Evolutionary conservation across 1,140 invertebrate species (phyloP), one percentile per base, ranked within the genome.

Genomic region (Nephila pilipes): DNA sequence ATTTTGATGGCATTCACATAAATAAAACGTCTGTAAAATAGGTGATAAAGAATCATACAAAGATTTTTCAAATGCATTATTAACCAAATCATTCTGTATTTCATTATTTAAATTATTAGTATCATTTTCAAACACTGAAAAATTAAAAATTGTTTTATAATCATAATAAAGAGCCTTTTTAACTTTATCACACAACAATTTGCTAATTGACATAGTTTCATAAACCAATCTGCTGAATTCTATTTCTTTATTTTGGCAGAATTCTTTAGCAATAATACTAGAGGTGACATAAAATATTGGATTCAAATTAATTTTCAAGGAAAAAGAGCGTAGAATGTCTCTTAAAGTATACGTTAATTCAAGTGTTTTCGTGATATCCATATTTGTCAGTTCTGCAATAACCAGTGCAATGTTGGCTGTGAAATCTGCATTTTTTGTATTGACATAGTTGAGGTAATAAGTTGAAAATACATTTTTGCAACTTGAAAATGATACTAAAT

Each of bases 401-500:
- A 60, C 60, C 8, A 12, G 36, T 38, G 25, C 32, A 60, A 87
- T 36, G 54, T 87, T 29, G 22, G 22, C n/a, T 12, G 18, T 63
- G 32, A 87, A 87, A 60, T 87, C 29, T 54, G 5, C 60, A 22
- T 29, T 57, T 14, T 16, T 83, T 55, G 85, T 36, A 87, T 25
- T 22, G 6, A 60, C 22, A 10, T 46, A 46, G 46, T 16, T 38
- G 8, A 60, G 60, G 22, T 32, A 60, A 87, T 36, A 57, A 6
- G n/a, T 18, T n/a, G 89, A 81, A 91, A 91, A 83, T 1, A 55
- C 79, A n/a, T 46, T n/a, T 46, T 83, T 65, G 36, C 89, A 91
- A 29, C 36, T 91, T 18, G 89, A 83, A 91, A 91, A 91, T 10
- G 89, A 91, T 32, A 58, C 20, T 6, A 91, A 63, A 63, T 83